Conservation (phyloP, 2,888 invertebrate genomes). For the Camptogramma bilineatum region DNA sequence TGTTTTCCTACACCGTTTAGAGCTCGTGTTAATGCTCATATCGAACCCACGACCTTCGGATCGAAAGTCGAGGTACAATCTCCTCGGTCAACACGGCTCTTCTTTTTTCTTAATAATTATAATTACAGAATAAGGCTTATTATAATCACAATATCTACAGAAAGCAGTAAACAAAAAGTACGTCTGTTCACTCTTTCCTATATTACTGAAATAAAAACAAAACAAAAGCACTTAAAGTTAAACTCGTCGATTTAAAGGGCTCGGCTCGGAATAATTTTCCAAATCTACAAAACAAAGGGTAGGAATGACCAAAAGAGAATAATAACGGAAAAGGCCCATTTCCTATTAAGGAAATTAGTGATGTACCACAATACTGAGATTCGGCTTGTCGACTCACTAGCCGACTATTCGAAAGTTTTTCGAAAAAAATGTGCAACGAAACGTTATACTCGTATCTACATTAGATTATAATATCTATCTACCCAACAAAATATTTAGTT, state of each 20-base stretch:
- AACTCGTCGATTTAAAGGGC: conserved; percentile 62
- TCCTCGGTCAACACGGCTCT: too few species aligned
- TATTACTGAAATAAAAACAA: conserved; percentile 43
- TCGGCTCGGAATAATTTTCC: conserved; percentile 62
- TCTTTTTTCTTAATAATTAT: too few species aligned
- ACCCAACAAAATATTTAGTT: too few species aligned
- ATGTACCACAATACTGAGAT: neutral
- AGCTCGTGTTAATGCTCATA: too few species aligned
- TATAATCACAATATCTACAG: neutral
- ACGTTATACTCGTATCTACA: too few species aligned
- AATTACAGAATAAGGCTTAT: neutral
- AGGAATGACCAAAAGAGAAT: conserved; percentile 58
- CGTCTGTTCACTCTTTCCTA: conserved; percentile 6
- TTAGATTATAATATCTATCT: too few species aligned
- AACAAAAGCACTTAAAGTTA: conserved; percentile 45
- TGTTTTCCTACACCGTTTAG: too few species aligned
- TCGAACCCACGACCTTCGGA: too few species aligned
- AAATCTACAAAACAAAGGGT: conserved; percentile 70
- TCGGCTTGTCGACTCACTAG: neutral
- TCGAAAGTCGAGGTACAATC: too few species aligned
- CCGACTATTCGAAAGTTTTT: conserved; percentile 1
- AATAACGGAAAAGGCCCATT: conserved; percentile 75
- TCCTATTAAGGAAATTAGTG: conserved; percentile 63
- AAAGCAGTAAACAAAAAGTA: conserved; percentile 9
- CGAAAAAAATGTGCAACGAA: too few species aligned